Percentiles rank a stretch among this genome's conserved stretches.
These are phyloP conservation scores for Anguilla rostrata DNA, from an alignment of 2,113 vertebrate species.

Conservation along the genomic window DNA sequence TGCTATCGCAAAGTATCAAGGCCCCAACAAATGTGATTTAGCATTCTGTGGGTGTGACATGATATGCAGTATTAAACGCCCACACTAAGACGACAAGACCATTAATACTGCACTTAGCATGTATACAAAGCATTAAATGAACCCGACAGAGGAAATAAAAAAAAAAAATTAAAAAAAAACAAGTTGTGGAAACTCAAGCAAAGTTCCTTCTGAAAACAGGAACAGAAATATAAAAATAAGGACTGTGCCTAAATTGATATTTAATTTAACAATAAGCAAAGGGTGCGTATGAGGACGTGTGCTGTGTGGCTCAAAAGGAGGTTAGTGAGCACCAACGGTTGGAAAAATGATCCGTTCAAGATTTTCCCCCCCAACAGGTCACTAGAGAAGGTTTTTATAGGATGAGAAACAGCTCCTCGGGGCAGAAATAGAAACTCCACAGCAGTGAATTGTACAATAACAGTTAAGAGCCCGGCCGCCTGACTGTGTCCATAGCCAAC, in stretches of 20 bases:
- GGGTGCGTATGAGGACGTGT: background rate
- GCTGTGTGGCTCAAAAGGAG: background rate
- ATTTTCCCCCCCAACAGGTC: too few relatives aligned
- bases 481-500: too few relatives aligned
- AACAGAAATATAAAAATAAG: background rate
- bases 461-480: too few relatives aligned
- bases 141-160: background rate
- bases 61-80: background rate
- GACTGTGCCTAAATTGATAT: background rate
- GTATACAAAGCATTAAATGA: background rate
- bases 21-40: background rate
- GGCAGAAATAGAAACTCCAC: too few relatives aligned
- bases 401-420: too few relatives aligned
- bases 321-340: background rate
- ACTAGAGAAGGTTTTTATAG: too few relatives aligned
- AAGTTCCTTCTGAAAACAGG: background rate
- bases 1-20: background rate
- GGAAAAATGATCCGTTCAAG: too few relatives aligned
- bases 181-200: background rate
- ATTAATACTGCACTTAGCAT: background rate
- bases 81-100: background rate
- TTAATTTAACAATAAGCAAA: background rate
- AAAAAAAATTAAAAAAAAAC: background rate
- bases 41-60: background rate
- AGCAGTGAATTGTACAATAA: too few relatives aligned